Conservation (phyloP, 2,797 vertebrate species). For the Typhlichthys subterraneus region DNA sequence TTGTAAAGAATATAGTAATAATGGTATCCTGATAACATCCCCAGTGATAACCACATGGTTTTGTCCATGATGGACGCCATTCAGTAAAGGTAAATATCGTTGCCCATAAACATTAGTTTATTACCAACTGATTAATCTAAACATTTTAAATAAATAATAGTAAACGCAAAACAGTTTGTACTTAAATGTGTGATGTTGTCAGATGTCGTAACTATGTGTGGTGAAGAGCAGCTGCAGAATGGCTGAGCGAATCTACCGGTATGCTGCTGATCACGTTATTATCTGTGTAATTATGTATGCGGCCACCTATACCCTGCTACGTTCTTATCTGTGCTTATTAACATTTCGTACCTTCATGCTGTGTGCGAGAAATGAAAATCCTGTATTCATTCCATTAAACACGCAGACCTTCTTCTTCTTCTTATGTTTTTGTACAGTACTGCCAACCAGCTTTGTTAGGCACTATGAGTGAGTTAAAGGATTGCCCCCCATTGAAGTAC, state of each 20-base stretch:
- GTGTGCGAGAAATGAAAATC: not conserved
- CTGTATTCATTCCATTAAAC: no score
- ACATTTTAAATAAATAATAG: not conserved
- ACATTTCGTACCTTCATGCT: not conserved
- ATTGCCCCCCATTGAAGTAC: slow-evolving; percentile 94
- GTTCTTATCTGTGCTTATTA: not conserved
- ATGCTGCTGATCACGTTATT: not conserved
- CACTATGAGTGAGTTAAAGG: slow-evolving; percentile 95
- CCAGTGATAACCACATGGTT: slow-evolving; percentile 45
- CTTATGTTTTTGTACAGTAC: slow-evolving; percentile 9
- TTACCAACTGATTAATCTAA: accelerated
- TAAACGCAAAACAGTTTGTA: not conserved
- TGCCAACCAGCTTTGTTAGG: slow-evolving; percentile 14
- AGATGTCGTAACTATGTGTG: not conserved
- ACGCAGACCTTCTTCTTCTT: not conserved
- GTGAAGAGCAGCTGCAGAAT: not conserved
- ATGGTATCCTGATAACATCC: not conserved
- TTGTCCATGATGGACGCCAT: slow-evolving; percentile 73
- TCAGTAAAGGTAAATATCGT: slow-evolving; percentile 72
- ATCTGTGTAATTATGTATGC: not conserved
- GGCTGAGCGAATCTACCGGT: not conserved
- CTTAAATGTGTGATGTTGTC: not conserved
- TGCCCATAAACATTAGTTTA: slow-evolving; percentile 29
- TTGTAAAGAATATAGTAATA: not conserved
- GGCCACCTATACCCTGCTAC: not conserved